Base-by-base conservation (phyloP, 2,888 invertebrate species). In the Scaptomyza flava region DNA sequence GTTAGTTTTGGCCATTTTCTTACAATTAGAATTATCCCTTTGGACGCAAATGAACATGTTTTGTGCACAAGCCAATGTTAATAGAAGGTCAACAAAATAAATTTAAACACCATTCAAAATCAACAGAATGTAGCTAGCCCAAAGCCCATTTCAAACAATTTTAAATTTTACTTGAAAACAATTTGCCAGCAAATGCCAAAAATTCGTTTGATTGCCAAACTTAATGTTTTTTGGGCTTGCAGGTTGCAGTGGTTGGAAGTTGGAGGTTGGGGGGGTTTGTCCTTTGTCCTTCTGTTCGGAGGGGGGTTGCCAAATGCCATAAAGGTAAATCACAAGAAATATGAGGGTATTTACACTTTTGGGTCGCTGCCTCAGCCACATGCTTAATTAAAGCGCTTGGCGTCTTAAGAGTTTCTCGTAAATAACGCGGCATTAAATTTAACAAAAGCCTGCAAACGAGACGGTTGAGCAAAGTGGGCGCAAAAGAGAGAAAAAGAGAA, bases 361-460 rank as follows among this genome's bases (percentile, higher is more conserved):
- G 84, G 82, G 83, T 86, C 83, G 86, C 83, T 82, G 85, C 82
- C 75, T 70, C 81, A 79, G 86, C 82, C 86, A 84, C 85, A 85
- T 87, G 85, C 85, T 85, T 85, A 85, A 85, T 85, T 85, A 85
- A 85, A 87, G 85, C 87, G 73, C 84, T 85, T 79, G 78, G 74
- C 79, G 71, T 83, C 82, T 84, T 85, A 82, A 87, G 84, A 82
- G 81, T 81, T 74, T 78, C 79, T 86, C 85, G 86, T 85, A 85
- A 85, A 85, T 85, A 83, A 85, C 83, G 75, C 73, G 72, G 87
- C 83, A 87, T 84, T 85, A 87, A 87, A 85, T 83, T 74, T 67
- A 17, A 58, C 59, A 54, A 68, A 67, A 52, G 72, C 36, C 68
- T 52, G 58, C 63, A 38, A 50, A 56, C 20, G 64, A 62, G 50